A percentile compares a stretch with the other conserved stretches of the same genome.
Conservation (phyloP, 2,888 invertebrate genomes). For the Cantharis flavilabris region DNA sequence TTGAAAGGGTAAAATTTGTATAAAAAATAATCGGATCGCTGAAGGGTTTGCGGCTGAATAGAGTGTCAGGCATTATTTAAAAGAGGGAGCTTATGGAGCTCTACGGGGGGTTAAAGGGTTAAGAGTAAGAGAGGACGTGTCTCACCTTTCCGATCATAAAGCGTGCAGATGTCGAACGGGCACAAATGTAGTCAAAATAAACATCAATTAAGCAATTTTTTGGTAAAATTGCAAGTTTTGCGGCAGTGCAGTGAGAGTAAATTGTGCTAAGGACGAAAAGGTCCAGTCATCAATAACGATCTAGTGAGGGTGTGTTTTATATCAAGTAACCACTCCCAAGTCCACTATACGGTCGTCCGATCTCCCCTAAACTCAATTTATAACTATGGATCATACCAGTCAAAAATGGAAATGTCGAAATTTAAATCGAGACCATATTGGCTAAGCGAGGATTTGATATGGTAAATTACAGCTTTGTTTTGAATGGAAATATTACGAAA, state of each 20-base stretch:
- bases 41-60: slow-evolving; percentile 55
- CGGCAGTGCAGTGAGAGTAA: neutral
- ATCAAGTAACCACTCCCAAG: slow-evolving; percentile 49
- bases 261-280: neutral
- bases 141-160: slow-evolving; percentile 30
- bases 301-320: slow-evolving; percentile 49
- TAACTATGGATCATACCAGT: slow-evolving; percentile 53
- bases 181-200: slow-evolving; percentile 3
- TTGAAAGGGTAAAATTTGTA: slow-evolving; percentile 49
- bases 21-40: slow-evolving; percentile 56
- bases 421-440: slow-evolving; percentile 47
- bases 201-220: neutral
- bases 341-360: slow-evolving; percentile 42
- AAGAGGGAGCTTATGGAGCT: slow-evolving; percentile 38
- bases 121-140: slow-evolving; percentile 37
- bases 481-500: slow-evolving; percentile 30
- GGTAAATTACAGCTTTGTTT: slow-evolving; percentile 47
- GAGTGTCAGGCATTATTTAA: slow-evolving; percentile 54
- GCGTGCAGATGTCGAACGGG: slow-evolving; percentile 32
- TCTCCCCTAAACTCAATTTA: slow-evolving; percentile 51
- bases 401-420: slow-evolving; percentile 54
- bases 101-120: slow-evolving; percentile 48
- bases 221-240: neutral
- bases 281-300: slow-evolving; percentile 20
- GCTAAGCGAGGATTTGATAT: slow-evolving; percentile 46